Evolutionary conservation across 2,888 invertebrate genomes (phyloP), one percentile per base, ranked within the genome.

Genomic region (Epirrhoe alternata): DNA sequence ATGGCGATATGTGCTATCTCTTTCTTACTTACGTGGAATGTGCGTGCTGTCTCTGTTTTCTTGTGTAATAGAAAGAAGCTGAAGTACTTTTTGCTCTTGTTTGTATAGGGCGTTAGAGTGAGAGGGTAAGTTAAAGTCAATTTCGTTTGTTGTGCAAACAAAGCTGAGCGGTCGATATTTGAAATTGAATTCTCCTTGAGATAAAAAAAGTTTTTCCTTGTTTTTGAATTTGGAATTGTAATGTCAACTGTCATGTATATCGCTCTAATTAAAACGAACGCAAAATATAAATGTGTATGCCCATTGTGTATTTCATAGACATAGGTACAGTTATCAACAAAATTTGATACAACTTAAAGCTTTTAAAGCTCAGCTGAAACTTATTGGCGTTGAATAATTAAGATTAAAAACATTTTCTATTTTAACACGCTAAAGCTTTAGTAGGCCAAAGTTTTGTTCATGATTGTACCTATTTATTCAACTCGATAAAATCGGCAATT

Each of bases 71-170:
- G 86, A 90, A 91, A 91, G 90, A 91, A 89, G 81, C 85, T 78
- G 81, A 84, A 79, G 79, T 84, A 82, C 81, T 85, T 85, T 83
- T 82, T 82, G 81, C 80, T 84, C 82, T 79, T 87, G 87, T 89
- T 90, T 88, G 83, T 86, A 79, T 86, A 81, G 82, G 82, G 84
- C 66, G 86, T 78, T 77, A 79, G 86, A 86, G 82, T 68, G 86
- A 83, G 86, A 81, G 78, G 76, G 78, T 73, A 73, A 72, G 74
- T 74, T 77, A 68, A 81, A 87, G 86, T 84, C 86, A 85, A 87
- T 87, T 85, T 81, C 85, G 85, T 86, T 86, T 83, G 83, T 85
- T 79, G 83, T 81, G 89, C 86, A 89, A 90, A 91, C 86, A 90
- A 83, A 84, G 85, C 82, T 68, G 33, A 17, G 49, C 75, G 85